Evolutionary conservation across 2,888 invertebrate species (phyloP), one percentile per base, ranked within the genome.

Genomic region (Cabera pusaria): DNA sequence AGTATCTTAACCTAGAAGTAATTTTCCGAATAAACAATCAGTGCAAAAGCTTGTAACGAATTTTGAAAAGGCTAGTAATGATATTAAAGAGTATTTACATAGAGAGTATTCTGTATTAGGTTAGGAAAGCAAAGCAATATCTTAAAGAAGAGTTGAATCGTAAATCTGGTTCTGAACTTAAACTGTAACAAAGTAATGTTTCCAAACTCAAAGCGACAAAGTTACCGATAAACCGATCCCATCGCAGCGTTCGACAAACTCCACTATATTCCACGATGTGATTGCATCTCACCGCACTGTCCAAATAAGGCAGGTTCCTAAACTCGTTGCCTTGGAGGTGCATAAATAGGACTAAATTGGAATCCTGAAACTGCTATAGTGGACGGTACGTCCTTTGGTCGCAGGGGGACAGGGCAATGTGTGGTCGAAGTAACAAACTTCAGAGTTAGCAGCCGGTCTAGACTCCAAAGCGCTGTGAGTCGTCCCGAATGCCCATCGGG

Each of bases 341-440:
- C 67, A 79, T 81, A 80, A 79, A 78, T 75, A 75, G 68, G 62
- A 48, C 66, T 66, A 72, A 79, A 79, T 80, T 80, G 72, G 65
- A 72, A 71, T 69, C 56, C 64, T 59, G 57, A 70, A 75, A 79
- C 75, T 56, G 53, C 64, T 74, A 73, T 54, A 68, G 72, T 68
- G 64, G 64, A 63, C 64, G 62, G 53, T 49, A 62, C 52, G 59
- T 74, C 76, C 75, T 73, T 55, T 56, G 74, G 69, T 66, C 40
- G 61, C 45, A 44, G 47, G 43, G 46, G 53, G 45, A 44, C 46
- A 42, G 46, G 52, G 45, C 44, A 44, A 55, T 57, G 50, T 46
- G 53, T 56, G 64, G 60, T 63, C 64, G 61, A 78, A 83, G 78
- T 85, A 82, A 63, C 70, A 74, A 85, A 85, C 80, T 85, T 73